Evolutionary conservation across 2,888 invertebrate genomes (phyloP).

Genomic region (Epicampocera succincta): DNA sequence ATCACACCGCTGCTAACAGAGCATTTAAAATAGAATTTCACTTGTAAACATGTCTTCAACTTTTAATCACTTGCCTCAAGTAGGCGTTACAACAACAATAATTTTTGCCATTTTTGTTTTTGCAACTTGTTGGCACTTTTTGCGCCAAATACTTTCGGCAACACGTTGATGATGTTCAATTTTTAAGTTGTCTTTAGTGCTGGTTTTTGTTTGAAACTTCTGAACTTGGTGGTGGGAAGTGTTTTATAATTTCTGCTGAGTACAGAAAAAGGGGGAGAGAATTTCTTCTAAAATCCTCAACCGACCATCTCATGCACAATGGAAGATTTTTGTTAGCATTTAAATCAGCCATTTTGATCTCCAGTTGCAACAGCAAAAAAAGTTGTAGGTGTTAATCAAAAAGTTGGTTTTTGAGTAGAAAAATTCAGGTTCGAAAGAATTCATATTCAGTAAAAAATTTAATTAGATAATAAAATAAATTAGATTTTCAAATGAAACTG

Average conservation of each 20-base stretch:
- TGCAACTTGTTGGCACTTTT: conserved; percentile 49
- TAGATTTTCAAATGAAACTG: no score
- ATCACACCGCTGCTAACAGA: conserved; percentile 68
- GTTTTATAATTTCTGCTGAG: conserved; percentile 36
- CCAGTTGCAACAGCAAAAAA: no score
- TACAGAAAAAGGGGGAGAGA: neutral
- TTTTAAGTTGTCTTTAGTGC: conserved; percentile 16
- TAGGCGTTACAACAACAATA: conserved; percentile 66
- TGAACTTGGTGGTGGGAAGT: conserved; percentile 60
- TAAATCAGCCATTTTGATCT: no score
- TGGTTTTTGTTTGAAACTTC: conserved; percentile 50
- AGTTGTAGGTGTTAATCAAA: no score
- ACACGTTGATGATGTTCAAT: conserved; percentile 55
- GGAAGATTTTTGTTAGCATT: conserved; percentile 8
- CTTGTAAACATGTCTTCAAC: conserved; percentile 66
- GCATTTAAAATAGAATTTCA: conserved; percentile 68
- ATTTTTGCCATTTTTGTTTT: conserved; percentile 61
- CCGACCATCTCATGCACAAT: neutral
- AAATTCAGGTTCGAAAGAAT: no score
- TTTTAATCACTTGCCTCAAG: conserved; percentile 67
- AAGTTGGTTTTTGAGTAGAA: no score
- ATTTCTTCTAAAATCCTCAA: no score
- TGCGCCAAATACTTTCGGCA: conserved; percentile 53
- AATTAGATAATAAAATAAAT: no score
- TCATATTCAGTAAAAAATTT: no score